Conservation (phyloP, 2,797 vertebrate genomes). For the Cuculus canorus region DNA sequence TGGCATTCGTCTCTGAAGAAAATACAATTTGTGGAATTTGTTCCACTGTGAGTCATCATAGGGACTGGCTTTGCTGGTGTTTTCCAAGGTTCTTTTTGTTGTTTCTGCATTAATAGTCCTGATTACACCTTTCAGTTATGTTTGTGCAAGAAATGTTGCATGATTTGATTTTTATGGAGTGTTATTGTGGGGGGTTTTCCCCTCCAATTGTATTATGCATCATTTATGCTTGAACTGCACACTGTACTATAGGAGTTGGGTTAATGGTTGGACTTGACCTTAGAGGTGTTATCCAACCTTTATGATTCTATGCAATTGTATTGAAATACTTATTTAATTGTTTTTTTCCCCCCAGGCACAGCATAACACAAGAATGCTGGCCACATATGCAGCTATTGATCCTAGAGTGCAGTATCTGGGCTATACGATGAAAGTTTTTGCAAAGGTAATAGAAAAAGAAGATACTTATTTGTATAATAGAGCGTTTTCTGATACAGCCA, state of each 20-base stretch:
- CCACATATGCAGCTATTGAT: constrained; percentile 94
- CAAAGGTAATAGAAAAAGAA: constrained; percentile 83
- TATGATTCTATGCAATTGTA: not conserved
- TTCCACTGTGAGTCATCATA: not conserved
- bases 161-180: not conserved
- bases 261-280: too few species aligned
- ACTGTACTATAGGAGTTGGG: not conserved
- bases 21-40: not conserved
- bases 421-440: constrained; percentile 98
- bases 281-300: too few species aligned
- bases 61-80: not conserved
- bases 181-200: not conserved
- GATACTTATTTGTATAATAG: not conserved
- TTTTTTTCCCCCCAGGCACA: constrained; percentile 83
- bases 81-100: not conserved
- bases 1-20: not conserved
- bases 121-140: not conserved
- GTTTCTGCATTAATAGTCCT: not conserved
- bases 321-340: not conserved
- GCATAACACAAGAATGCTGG: constrained; percentile 97
- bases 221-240: not conserved
- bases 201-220: not conserved
- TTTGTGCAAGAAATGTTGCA: not conserved
- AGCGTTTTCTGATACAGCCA: not conserved
- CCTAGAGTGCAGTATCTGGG: constrained; percentile 94